Base-by-base conservation (phyloP, 2,888 invertebrate species). In the Callosobruchus maculatus region DNA sequence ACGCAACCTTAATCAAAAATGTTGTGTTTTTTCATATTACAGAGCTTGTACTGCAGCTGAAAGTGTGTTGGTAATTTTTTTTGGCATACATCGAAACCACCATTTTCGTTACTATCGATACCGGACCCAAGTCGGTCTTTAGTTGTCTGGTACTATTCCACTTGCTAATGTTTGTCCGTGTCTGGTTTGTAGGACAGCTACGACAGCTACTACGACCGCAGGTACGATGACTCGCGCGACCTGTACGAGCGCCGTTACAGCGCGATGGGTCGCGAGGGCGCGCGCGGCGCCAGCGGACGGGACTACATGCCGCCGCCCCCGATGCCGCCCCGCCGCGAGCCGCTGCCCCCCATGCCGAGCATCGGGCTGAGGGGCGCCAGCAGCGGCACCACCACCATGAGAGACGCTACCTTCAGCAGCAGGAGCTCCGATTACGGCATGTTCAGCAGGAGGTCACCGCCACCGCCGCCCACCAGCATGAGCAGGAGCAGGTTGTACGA, bases 361-460 rank as follows among this genome's bases (percentile, higher is more conserved):
- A 87, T 87, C 74, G 87, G 87, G 18, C 78, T 87, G 69, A 79
- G 87, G 71, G 87, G 87, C 78, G 92, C 93, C 83, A 90, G 94
- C 83, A 89, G 91, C 0, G 89, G 90, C 78, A 88, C 91, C 87
- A 88, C 91, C 87, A 90, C 91, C 82, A 90, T 93, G 80, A 91
- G 93, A 90, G 90, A 90, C 77, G 87, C 89, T 22, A 88, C 92
- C 89, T 88, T 89, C 87, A 87, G 92, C 88, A 89, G 90, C 74
- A 77, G 78, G 68, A 87, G 88, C 82, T 84, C 85, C 76, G 90
- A 95, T 86, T 94, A 95, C 86, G 90, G 92, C 81, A 94, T 95
- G 93, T 95, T 94, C 88, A 95, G 94, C 87, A 90, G 95, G 80
- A 90, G 95, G 82, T 94, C 94, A 80, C 94, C 95, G 81, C 94